Evolutionary conservation across 1,140 invertebrate species (phyloP).

Genomic region (Geopemphigus sp.): DNA sequence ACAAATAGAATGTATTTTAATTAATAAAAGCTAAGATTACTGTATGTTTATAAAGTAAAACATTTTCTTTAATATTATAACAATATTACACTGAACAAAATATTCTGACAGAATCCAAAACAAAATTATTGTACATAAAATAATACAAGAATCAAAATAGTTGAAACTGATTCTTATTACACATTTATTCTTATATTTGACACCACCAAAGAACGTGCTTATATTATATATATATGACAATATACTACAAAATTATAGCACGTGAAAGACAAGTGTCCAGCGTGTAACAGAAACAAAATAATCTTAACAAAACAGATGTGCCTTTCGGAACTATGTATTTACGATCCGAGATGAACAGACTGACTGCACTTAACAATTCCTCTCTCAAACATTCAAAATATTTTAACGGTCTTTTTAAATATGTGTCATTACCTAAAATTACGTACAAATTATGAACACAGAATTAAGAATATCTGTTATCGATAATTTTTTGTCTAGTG

Average conservation of each 20-base stretch:
- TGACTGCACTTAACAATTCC: background rate
- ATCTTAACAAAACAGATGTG: conserved; percentile 9
- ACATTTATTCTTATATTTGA: background rate
- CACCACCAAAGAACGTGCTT: too few species aligned
- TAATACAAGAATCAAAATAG: too few species aligned
- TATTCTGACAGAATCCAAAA: too few species aligned
- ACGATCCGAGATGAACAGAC: background rate
- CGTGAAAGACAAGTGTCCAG: background rate
- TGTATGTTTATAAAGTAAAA: too few species aligned
- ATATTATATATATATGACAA: background rate
- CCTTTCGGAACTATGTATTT: background rate
- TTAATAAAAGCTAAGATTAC: too few species aligned
- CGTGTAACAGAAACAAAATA: background rate
- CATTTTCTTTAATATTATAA: too few species aligned
- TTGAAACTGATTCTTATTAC: background rate
- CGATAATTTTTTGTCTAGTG: background rate
- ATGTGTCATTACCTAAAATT: background rate
- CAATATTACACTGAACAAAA: too few species aligned
- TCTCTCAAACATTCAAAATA: background rate
- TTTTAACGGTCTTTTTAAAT: background rate
- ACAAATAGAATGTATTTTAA: too few species aligned
- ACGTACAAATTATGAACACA: background rate
- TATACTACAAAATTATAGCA: background rate
- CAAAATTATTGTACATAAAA: too few species aligned
- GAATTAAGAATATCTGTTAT: background rate